Evolutionary conservation across 2,113 vertebrate species (phyloP).

Genomic region (Harpagus bidentatus): DNA sequence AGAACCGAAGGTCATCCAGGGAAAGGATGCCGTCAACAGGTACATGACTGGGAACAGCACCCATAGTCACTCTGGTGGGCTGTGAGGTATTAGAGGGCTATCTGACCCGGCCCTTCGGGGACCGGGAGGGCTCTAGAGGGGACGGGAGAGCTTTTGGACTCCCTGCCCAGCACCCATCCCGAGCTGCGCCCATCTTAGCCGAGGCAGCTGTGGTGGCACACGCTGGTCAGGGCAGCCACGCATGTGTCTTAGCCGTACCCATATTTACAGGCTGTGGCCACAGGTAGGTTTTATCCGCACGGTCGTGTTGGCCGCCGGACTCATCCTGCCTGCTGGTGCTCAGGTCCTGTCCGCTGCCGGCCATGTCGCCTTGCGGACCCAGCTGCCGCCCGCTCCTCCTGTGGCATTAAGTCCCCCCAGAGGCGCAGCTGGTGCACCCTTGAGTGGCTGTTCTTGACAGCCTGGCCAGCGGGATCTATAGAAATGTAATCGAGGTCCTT

Average conservation of each 20-base stretch:
- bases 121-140: background rate
- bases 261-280: background rate
- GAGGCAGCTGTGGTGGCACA: background rate
- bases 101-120: background rate
- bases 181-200: background rate
- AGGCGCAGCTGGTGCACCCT: background rate
- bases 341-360: rapidly evolving
- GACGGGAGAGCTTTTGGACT: background rate
- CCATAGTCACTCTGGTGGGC: background rate
- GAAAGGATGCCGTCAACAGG: background rate
- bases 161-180: rapidly evolving
- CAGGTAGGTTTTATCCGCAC: background rate
- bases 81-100: background rate
- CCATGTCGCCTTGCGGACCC: rapidly evolving
- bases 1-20: background rate
- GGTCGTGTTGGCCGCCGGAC: background rate
- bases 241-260: background rate
- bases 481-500: background rate
- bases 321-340: rapidly evolving
- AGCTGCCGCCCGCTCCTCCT: rapidly evolving
- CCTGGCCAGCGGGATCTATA: background rate
- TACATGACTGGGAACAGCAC: background rate
- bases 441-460: background rate
- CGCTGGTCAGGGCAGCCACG: no score
- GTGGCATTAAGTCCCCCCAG: background rate